A percentile compares a stretch with the other conserved stretches of the same genome.
Evolutionary conservation across 2,797 vertebrate genomes (phyloP).

Genomic region (Sebastolobus alascanus): DNA sequence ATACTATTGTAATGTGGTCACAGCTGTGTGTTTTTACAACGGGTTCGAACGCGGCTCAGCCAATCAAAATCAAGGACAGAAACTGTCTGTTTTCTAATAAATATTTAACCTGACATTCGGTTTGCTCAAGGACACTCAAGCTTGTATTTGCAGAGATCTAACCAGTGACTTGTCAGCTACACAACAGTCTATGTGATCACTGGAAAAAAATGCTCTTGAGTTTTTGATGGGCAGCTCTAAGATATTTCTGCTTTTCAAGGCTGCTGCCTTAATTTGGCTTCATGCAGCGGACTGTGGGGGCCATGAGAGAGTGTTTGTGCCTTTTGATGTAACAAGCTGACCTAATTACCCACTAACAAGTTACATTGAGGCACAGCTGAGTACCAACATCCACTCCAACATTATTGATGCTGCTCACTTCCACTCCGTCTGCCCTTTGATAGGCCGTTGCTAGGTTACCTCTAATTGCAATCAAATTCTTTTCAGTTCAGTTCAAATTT

Average conservation of each 20-base stretch:
- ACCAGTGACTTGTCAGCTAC: slow-evolving; percentile 3
- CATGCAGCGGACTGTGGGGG: slow-evolving; percentile 43
- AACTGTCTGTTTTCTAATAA: background rate
- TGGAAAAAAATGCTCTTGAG: slow-evolving; percentile 3
- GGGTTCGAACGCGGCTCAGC: background rate
- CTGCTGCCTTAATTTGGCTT: slow-evolving; percentile 59
- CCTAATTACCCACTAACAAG: slow-evolving; percentile 79
- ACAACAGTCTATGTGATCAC: slow-evolving; percentile 5
- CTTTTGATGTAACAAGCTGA: slow-evolving; percentile 72
- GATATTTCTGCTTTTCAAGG: slow-evolving; percentile 55
- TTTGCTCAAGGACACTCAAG: slow-evolving; percentile 1
- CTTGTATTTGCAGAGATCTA: slow-evolving; percentile 5
- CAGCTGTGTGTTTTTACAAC: background rate
- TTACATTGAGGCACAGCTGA: slow-evolving; percentile 67
- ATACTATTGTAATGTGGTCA: background rate
- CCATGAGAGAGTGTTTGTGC: slow-evolving; percentile 54
- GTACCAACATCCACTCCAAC: slow-evolving; percentile 56
- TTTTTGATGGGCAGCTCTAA: background rate
- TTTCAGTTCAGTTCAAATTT: slow-evolving; percentile 8
- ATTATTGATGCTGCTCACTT: slow-evolving; percentile 38
- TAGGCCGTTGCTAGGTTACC: slow-evolving; percentile 50
- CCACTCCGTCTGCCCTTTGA: slow-evolving; percentile 1
- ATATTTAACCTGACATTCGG: background rate
- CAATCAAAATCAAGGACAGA: background rate
- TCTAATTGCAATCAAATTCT: slow-evolving; percentile 20